These are phyloP conservation scores for Cyclargus thomasi DNA, from an alignment of 1,140 invertebrate species.

Conservation along the genomic window DNA sequence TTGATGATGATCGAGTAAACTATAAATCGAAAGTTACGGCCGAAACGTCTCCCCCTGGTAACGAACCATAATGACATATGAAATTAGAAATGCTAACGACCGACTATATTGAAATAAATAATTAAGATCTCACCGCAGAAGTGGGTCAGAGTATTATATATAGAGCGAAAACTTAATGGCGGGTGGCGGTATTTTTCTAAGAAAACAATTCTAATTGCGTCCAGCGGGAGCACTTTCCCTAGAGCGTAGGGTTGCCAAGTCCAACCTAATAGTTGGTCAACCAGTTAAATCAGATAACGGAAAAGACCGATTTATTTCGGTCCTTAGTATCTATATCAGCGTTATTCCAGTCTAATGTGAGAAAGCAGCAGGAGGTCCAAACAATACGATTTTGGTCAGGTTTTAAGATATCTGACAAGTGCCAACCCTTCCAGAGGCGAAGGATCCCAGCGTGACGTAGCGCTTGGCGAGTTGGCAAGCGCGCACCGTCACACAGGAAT, in stretches of 20 bases:
- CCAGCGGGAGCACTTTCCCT: constrained; percentile 38
- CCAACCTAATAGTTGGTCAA: too few relatives aligned
- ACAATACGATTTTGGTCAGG: too few relatives aligned
- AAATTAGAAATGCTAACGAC: neutral
- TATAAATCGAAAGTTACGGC: neutral
- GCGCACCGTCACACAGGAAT: constrained; percentile 52
- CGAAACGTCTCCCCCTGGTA: neutral
- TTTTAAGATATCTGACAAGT: too few relatives aligned
- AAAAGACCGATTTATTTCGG: too few relatives aligned
- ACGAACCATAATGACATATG: neutral
- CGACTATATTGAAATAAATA: constrained; percentile 10
- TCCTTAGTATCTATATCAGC: too few relatives aligned
- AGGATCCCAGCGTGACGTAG: constrained; percentile 48
- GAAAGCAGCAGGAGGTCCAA: too few relatives aligned
- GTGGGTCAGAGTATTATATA: constrained; percentile 18
- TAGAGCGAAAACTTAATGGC: constrained; percentile 19
- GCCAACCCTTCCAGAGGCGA: constrained; percentile 12
- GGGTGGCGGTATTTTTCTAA: constrained; percentile 29
- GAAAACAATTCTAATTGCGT: constrained; percentile 43
- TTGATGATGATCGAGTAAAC: constrained; percentile 6
- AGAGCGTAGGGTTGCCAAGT: constrained; percentile 18
- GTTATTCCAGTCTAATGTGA: too few relatives aligned
- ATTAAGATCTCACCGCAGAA: constrained; percentile 19
- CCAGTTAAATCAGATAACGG: too few relatives aligned
- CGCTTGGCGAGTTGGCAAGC: constrained; percentile 43